Evolutionary conservation across 2,888 invertebrate genomes (phyloP).

Genomic region (Drosophila helvetica): DNA sequence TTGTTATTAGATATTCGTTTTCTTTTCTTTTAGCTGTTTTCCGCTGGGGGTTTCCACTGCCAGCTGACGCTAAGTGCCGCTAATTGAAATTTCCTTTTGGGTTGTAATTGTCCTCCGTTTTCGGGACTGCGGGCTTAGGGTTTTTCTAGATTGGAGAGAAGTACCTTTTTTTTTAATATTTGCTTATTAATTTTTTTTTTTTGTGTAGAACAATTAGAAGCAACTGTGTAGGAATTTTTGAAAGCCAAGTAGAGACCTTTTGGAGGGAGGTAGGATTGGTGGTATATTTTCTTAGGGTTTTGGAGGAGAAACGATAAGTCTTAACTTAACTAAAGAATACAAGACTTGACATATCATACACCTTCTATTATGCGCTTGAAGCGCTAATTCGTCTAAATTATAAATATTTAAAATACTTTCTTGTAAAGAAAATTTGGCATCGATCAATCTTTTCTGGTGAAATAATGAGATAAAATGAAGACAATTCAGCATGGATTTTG

Average conservation of each 20-base stretch:
- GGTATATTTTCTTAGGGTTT: not conserved
- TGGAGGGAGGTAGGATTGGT: not conserved
- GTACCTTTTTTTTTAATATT: constrained; percentile 39
- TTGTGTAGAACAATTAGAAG: constrained; percentile 55
- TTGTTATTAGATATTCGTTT: constrained; percentile 69
- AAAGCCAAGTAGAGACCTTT: not conserved
- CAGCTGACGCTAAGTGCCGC: constrained; percentile 75
- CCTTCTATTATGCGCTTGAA: no score
- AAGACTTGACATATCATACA: no score
- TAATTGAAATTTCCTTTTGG: constrained; percentile 79
- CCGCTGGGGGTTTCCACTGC: constrained; percentile 51
- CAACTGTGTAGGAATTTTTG: constrained; percentile 55
- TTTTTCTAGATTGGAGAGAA: not conserved
- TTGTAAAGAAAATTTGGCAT: no score
- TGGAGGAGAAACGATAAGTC: not conserved
- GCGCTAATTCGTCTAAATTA: no score
- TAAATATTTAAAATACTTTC: no score
- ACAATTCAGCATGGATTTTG: no score
- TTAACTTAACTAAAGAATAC: no score
- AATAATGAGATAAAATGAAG: no score
- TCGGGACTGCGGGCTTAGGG: not conserved
- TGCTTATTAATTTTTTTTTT: constrained; percentile 57
- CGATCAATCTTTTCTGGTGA: no score
- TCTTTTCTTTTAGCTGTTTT: constrained; percentile 42
- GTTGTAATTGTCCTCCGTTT: constrained; percentile 61